Conservation (phyloP, 2,888 invertebrate species). For the Maniola hyperantus region DNA sequence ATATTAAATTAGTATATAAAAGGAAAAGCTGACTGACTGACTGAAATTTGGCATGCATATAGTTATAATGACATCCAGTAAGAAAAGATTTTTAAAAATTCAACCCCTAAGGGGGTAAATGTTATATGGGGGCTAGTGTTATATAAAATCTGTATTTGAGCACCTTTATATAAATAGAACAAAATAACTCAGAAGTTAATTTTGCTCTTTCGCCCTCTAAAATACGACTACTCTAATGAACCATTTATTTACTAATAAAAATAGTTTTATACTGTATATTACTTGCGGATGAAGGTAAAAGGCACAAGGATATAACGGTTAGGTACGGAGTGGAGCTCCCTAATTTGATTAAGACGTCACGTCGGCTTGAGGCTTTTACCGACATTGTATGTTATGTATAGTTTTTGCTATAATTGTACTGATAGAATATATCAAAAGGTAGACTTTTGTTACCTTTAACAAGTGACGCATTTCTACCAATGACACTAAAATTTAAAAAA, state of each 20-base stretch:
- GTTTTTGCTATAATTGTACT: slow-evolving; percentile 8
- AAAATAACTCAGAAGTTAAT: background rate
- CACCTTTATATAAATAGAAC: background rate
- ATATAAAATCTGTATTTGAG: background rate
- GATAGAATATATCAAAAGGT: background rate
- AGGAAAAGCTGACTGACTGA: too few relatives aligned
- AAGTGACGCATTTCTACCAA: too few relatives aligned
- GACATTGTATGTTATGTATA: background rate
- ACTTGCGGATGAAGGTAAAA: background rate
- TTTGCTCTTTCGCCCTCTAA: background rate
- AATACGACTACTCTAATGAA: background rate
- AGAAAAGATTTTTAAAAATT: too few relatives aligned
- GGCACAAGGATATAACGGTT: background rate
- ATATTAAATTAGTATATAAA: too few relatives aligned
- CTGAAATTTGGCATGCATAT: too few relatives aligned
- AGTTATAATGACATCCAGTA: too few relatives aligned
- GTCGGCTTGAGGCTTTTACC: background rate
- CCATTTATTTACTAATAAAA: background rate
- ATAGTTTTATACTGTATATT: background rate
- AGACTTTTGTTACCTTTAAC: too few relatives aligned
- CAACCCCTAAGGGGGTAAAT: too few relatives aligned
- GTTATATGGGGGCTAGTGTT: too few relatives aligned
- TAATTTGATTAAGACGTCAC: background rate
- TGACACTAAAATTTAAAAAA: too few relatives aligned
- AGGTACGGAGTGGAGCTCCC: too few relatives aligned